Evolutionary conservation across 2,888 invertebrate genomes (phyloP), one percentile per base, ranked within the genome.

Genomic region (Phymatocera aterrima): DNA sequence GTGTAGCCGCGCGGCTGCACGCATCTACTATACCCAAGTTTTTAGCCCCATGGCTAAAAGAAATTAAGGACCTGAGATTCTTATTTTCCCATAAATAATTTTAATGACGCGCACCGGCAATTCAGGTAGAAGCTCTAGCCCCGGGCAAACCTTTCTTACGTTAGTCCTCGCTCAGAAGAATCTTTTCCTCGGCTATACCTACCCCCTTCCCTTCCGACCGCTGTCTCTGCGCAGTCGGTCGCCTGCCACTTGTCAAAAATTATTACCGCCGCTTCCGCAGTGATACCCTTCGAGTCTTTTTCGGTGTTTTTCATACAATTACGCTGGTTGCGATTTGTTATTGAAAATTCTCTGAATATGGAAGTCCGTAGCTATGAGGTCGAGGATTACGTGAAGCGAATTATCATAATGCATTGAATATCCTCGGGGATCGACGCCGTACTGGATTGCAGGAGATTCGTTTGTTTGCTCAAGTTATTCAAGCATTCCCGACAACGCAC

Each of bases 11-110:
- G 61, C 75, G 37, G 65, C 8, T 18, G 28, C 74, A 31, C 18
- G 24, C 8, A 40, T 5, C 8, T 5, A 5, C 40, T 48, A 51
- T 18, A 37, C 37, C 64, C 37, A 10, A 37, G 8, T 18, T 24
- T 21, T 43, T 24, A 43, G 46, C 43, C 37, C 65, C 37, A 60
- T 57, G 72, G 51, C 60, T 79, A 82, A 72, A 72, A 83, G 80
- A 84, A 84, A 82, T 84, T 81, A 82, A 84, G 85, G 83, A 84
- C 83, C 84, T 85, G 83, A 85, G 85, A 87, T 88, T 87, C 88
- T 88, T 87, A 88, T 88, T 88, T 88, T 82, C 83, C 85, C 88
- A 88, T 88, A 88, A 88, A 88, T 88, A 88, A 88, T 87, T 88
- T 88, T 88, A 88, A 88, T 88, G 88, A 88, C 88, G 85, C 86